Conservation (phyloP, 1,140 invertebrate genomes). For the Glossosoma conforme region DNA sequence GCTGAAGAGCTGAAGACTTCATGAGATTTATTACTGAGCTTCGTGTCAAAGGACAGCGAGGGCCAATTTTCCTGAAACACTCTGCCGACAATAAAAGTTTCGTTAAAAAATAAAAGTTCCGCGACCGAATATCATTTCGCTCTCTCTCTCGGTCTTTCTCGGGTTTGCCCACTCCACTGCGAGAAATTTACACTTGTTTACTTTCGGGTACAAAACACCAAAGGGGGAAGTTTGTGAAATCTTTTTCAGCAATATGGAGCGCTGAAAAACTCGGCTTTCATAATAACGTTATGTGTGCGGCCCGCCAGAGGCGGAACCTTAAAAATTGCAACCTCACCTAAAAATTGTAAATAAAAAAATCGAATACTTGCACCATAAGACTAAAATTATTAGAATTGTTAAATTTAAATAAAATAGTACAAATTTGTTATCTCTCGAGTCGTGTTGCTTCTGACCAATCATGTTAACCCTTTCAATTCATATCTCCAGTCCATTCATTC, state of each 20-base stretch:
- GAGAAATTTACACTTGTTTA: constrained; percentile 22
- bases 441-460: too few relatives aligned
- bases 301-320: neutral
- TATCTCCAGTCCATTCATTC: too few relatives aligned
- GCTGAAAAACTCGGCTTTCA: neutral
- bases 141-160: neutral
- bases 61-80: neutral
- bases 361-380: constrained; percentile 1
- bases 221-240: constrained; percentile 13
- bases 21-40: too few relatives aligned
- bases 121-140: neutral
- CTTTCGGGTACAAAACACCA: constrained; percentile 1
- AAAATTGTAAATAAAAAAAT: constrained; percentile 2
- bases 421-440: too few relatives aligned
- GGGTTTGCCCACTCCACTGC: neutral
- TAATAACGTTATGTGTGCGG: too few relatives aligned
- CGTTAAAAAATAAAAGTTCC: neutral
- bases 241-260: constrained; percentile 14
- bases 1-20: too few relatives aligned
- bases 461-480: too few relatives aligned
- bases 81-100: neutral
- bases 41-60: neutral
- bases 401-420: neutral
- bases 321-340: neutral
- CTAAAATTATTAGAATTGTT: neutral